Percentiles rank a stretch among this genome's conserved stretches.
phyloP scores from a whole-genome alignment of 1,140 invertebrate species.

The Eumeta japonica region DNA sequence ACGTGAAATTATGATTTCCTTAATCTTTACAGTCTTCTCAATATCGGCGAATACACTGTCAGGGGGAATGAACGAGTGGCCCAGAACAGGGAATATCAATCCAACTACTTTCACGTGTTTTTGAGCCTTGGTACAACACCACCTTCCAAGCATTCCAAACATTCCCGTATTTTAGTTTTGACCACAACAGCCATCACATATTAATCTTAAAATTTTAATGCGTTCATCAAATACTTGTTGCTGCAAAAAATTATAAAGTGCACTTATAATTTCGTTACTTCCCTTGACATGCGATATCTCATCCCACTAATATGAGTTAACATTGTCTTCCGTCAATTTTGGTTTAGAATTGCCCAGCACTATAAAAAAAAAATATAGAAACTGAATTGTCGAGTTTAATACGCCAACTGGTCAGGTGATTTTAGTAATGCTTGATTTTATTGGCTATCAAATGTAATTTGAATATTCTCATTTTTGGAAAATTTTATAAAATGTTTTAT shows the following conservation, averaged over 20 bases:
- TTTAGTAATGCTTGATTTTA: constrained; percentile 21
- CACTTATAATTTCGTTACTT: too few species aligned
- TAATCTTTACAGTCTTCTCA: constrained; percentile 22
- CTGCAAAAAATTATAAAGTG: constrained; percentile 16
- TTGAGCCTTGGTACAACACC: constrained; percentile 15
- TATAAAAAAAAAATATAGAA: constrained; percentile 29
- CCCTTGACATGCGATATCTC: constrained; percentile 24
- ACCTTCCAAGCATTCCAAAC: constrained; percentile 17
- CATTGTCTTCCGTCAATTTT: constrained; percentile 12
- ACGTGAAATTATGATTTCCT: constrained; percentile 13
- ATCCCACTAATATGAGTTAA: constrained; percentile 25
- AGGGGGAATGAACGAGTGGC: constrained; percentile 25
- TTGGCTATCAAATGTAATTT: constrained; percentile 22
- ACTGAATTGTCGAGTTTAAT: constrained; percentile 21
- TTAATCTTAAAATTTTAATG: constrained; percentile 6
- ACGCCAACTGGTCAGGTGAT: constrained; percentile 30
- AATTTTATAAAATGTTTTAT: constrained; percentile 19
- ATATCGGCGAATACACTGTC: constrained; percentile 24
- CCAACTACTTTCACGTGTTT: constrained; percentile 16
- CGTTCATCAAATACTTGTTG: too few species aligned
- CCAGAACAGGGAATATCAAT: constrained; percentile 23
- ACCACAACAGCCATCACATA: constrained; percentile 12
- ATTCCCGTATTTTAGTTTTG: constrained; percentile 11
- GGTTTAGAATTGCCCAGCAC: constrained; percentile 13
- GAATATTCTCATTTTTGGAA: constrained; percentile 7